Evolutionary conservation across 2,113 vertebrate species (phyloP).

Genomic region (Dipodomys merriami): DNA sequence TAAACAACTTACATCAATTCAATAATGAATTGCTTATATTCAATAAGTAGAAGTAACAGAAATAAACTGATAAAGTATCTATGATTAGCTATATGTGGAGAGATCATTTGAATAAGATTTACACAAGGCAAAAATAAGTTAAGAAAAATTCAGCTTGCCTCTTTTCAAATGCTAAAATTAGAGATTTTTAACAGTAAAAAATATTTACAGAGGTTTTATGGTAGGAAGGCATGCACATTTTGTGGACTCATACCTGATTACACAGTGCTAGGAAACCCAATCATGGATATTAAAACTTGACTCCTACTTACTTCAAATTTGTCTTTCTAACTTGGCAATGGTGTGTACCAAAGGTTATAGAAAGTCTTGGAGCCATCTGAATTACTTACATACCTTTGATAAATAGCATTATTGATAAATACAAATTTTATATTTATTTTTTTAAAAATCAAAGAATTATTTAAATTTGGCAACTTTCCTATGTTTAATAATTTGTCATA

Average conservation of each 20-base stretch:
- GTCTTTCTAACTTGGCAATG: background rate
- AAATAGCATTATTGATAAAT: background rate
- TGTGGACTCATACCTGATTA: background rate
- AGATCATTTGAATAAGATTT: background rate
- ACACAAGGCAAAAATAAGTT: background rate
- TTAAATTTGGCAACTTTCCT: slow-evolving; percentile 1
- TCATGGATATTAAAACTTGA: background rate
- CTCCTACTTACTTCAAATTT: background rate
- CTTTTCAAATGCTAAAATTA: background rate
- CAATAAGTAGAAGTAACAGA: background rate
- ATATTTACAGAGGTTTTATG: background rate
- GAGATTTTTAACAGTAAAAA: background rate
- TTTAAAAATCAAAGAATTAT: background rate
- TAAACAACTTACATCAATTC: background rate
- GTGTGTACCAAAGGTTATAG: background rate
- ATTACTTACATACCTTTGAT: background rate
- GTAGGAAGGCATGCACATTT: background rate
- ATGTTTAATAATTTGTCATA: slow-evolving; percentile 32
- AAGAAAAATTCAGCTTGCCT: background rate
- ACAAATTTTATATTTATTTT: background rate
- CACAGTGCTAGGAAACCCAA: background rate
- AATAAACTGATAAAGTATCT: background rate
- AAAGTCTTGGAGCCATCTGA: background rate
- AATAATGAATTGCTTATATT: background rate
- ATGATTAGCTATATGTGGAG: background rate